Conservation (phyloP, 2,113 vertebrate species). For the Calypte anna region DNA sequence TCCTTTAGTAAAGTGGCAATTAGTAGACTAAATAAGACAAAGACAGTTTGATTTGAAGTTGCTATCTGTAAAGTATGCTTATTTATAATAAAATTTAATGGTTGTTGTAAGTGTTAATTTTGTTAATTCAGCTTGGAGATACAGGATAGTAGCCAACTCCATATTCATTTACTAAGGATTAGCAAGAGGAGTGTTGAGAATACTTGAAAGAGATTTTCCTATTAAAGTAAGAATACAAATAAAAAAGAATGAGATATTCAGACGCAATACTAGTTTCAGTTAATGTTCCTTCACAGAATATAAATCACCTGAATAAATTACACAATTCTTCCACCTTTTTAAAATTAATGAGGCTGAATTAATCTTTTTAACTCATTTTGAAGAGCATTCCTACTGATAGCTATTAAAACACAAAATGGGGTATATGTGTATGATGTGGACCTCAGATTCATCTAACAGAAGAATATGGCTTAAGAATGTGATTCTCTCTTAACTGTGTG, state of each 20-base stretch:
- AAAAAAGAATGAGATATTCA: neutral
- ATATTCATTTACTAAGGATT: slow-evolving; percentile 46
- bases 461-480: neutral
- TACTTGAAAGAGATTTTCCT: slow-evolving; percentile 20
- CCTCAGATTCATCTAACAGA: neutral
- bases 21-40: slow-evolving; percentile 59
- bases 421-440: fast-evolving
- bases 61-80: slow-evolving; percentile 33
- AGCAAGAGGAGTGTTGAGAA: neutral
- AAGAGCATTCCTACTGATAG: neutral
- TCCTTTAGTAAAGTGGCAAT: slow-evolving; percentile 47
- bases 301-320: neutral
- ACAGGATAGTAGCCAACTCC: neutral
- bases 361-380: neutral
- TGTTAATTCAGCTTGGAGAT: slow-evolving; percentile 37
- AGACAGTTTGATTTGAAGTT: slow-evolving; percentile 50
- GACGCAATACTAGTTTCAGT: neutral
- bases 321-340: neutral
- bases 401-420: neutral
- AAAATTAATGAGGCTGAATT: neutral
- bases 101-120: slow-evolving; percentile 62
- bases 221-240: neutral
- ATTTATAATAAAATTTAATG: slow-evolving; percentile 57
- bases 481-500: neutral
- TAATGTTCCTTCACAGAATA: neutral